Conservation (phyloP, 1,140 invertebrate genomes). For the Brachionus asplanchnoidis region DNA sequence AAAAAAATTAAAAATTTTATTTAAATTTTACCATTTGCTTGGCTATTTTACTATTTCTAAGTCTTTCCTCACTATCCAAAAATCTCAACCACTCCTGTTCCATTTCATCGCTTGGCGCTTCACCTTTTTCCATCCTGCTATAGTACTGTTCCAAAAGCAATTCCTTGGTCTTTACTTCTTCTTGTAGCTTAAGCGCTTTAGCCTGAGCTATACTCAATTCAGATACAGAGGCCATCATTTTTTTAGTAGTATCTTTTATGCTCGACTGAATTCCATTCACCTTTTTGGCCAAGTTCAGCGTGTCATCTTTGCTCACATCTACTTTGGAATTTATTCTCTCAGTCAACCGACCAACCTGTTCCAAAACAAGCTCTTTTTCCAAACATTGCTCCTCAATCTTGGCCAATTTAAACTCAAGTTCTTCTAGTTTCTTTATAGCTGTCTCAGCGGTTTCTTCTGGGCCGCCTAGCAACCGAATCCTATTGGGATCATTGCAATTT, state of each 20-base stretch:
- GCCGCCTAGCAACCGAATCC: constrained; percentile 52
- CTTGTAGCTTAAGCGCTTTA: constrained; percentile 52
- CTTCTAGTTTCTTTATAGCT: constrained; percentile 53
- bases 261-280: constrained; percentile 54
- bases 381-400: constrained; percentile 44
- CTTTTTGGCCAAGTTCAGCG: constrained; percentile 54
- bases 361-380: constrained; percentile 56
- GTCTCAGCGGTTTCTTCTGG: constrained; percentile 51
- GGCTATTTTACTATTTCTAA: constrained; percentile 13
- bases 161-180: constrained; percentile 52
- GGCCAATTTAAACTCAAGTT: constrained; percentile 43
- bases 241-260: constrained; percentile 52
- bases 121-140: constrained; percentile 47
- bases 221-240: constrained; percentile 56
- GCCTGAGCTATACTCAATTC: constrained; percentile 58
- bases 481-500: constrained; percentile 52
- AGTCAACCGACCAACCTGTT: constrained; percentile 52
- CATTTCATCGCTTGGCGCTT: constrained; percentile 51
- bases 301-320: constrained; percentile 54
- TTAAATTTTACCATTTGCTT: neutral
- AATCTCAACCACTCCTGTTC: constrained; percentile 50
- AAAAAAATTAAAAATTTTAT: neutral
- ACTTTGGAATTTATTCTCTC: constrained; percentile 51
- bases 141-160: constrained; percentile 48
- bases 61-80: constrained; percentile 47